These are phyloP conservation scores for Hypotaenidia okinawae DNA, from an alignment of 2,797 vertebrate genomes.

Conservation along the genomic window DNA sequence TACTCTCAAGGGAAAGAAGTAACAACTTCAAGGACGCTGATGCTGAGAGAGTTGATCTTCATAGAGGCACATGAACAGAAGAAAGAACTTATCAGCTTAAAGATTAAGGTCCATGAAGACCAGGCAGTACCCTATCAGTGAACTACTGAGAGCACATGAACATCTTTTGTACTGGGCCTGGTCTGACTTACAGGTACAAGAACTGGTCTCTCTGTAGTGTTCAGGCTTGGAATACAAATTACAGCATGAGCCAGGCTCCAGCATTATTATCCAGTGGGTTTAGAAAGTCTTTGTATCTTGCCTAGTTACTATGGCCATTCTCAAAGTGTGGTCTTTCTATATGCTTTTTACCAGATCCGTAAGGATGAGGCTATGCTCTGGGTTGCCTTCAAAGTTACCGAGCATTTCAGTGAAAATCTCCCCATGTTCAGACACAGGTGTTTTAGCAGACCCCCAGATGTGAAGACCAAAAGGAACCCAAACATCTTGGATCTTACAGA, in stretches of 20 bases:
- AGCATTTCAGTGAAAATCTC: not conserved
- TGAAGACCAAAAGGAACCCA: not conserved
- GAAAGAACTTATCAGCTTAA: too few relatives aligned
- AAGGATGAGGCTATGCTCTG: not conserved
- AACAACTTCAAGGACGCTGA: too few relatives aligned
- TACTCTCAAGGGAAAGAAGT: too few relatives aligned
- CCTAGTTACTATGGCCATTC: not conserved
- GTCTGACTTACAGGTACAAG: conserved; percentile 15
- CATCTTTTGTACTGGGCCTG: not conserved
- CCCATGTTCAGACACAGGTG: not conserved
- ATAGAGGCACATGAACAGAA: too few relatives aligned
- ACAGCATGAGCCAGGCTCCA: not conserved
- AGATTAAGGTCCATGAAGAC: not conserved
- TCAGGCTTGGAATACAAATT: conserved; percentile 46
- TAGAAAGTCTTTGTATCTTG: not conserved
- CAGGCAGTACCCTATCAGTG: too few relatives aligned
- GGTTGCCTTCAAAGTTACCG: not conserved
- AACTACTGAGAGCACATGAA: too few relatives aligned
- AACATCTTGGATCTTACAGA: not conserved
- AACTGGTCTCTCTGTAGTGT: not conserved
- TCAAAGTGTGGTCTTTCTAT: not conserved
- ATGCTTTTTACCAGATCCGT: not conserved
- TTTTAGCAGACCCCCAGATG: not conserved
- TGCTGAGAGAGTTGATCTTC: too few relatives aligned
- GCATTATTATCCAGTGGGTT: not conserved